Evolutionary conservation across 2,797 vertebrate species (phyloP).

Genomic region (Lepus oiostolus): DNA sequence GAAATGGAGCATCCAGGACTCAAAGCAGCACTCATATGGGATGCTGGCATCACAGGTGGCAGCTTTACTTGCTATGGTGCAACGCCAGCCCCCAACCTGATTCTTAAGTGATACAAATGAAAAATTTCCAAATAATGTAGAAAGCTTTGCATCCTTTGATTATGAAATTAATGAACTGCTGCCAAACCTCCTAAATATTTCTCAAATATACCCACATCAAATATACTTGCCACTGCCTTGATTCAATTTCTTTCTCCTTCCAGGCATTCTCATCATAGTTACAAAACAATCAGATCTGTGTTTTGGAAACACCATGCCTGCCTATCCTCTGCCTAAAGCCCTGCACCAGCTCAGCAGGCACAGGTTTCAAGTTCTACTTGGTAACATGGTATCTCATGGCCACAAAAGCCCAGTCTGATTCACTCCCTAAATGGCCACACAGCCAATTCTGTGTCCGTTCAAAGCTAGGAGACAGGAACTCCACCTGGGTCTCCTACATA

Average conservation of each 20-base stretch:
- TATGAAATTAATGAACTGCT: slow-evolving; percentile 28
- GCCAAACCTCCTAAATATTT: slow-evolving; percentile 10
- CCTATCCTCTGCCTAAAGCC: not conserved
- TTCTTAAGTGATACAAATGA: slow-evolving; percentile 24
- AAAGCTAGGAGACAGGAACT: too few relatives aligned
- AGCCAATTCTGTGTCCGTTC: too few relatives aligned
- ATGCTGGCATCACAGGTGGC: too few relatives aligned
- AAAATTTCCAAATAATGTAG: slow-evolving; percentile 45
- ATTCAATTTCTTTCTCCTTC: not conserved
- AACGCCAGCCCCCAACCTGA: too few relatives aligned
- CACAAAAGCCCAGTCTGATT: not conserved
- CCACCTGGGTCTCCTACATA: too few relatives aligned
- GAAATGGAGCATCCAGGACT: too few relatives aligned
- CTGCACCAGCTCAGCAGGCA: not conserved
- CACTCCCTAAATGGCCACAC: too few relatives aligned
- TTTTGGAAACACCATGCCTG: slow-evolving; percentile 9
- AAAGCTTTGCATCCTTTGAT: not conserved
- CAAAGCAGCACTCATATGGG: too few relatives aligned
- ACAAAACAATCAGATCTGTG: not conserved
- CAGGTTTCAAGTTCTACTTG: not conserved
- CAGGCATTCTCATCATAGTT: not conserved
- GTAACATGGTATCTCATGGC: fast-evolving
- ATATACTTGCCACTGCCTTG: not conserved
- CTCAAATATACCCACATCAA: not conserved
- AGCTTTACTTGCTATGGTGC: too few relatives aligned